These are phyloP conservation scores for Brevimyrus niger DNA, from an alignment of 2,113 vertebrate genomes.

Conservation along the genomic window DNA sequence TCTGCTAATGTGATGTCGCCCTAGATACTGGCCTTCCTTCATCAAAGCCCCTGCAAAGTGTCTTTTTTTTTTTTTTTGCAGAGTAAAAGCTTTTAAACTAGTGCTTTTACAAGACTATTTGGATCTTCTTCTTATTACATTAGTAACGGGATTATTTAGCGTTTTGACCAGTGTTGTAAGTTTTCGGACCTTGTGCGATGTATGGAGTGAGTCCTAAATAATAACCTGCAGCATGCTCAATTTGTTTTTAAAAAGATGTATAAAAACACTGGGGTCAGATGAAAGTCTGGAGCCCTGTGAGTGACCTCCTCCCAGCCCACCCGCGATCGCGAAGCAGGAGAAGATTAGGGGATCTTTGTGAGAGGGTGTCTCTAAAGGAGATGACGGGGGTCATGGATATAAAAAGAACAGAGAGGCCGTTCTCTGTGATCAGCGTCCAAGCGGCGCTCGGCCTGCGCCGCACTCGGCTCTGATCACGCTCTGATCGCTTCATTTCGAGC, in stretches of 20 bases:
- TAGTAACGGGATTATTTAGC: background rate
- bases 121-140: background rate
- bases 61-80: background rate
- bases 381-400: slow-evolving; percentile 42
- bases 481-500: slow-evolving; percentile 31
- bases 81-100: background rate
- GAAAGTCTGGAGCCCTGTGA: slow-evolving; percentile 43
- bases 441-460: slow-evolving; percentile 40
- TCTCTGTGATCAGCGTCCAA: slow-evolving; percentile 41
- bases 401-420: slow-evolving; percentile 32
- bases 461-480: slow-evolving; percentile 27
- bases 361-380: slow-evolving; percentile 28
- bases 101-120: background rate
- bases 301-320: slow-evolving; percentile 34
- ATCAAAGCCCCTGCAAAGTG: background rate
- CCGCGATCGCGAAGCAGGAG: slow-evolving; percentile 43
- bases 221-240: background rate
- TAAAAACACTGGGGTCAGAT: slow-evolving; percentile 22
- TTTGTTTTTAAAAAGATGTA: background rate
- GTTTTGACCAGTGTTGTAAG: background rate
- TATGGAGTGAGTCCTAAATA: background rate
- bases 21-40: background rate
- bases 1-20: background rate
- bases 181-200: background rate
- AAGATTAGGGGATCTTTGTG: slow-evolving; percentile 53